Base-by-base conservation (phyloP, 2,888 invertebrate genomes). In the Merodon equestris region DNA sequence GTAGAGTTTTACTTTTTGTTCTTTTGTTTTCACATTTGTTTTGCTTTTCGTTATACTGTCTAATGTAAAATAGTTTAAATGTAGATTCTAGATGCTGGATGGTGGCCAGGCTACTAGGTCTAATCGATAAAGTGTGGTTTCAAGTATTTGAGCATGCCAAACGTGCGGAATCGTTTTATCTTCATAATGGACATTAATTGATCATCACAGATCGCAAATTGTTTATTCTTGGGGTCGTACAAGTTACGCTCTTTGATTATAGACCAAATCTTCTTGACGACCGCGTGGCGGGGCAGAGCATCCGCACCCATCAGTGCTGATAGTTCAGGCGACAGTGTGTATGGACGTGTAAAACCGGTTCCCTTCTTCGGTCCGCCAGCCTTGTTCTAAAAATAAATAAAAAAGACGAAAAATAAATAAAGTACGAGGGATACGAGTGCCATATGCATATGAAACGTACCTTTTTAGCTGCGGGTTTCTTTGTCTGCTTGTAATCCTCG, bases 141-240 rank as follows among this genome's bases (percentile, higher is more conserved):
- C 84, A 98, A 91, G 89, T 96, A 96, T 89, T 98, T 98, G 94
- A 98, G 95, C 98, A 98, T 98, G 81, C 97, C 97, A 85, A 98
- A 98, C 64, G 96, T 96, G 84, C 96, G 94, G 92, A 98, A 97
- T 38, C 97, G 93, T 87, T 97, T 97, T 1, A 94, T 94, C 42
- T 97, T 97, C 87, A 98, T 95, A 42, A 98, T 94, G 89, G 95
- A 96, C 88, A 93, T 90, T 44, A 98, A 90, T 60, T 97, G 95
- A 61, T 95, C 96, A 87, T 98, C 97, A 89, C 97, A 97, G 84
- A 97, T 95, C 83, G 97, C 97, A 86, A 93, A 98, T 89, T 97
- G 97, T 89, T 96, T 97, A 89, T 98, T 97, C 86, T 95, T 96
- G 9, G 97, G 97, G 87, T 98, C 98, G 85, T 94, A 95, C 13